Percentiles rank a stretch among this genome's conserved stretches.
These are phyloP conservation scores for Diglossa cyanea DNA, from an alignment of 2,797 vertebrate genomes.

Conservation along the genomic window DNA sequence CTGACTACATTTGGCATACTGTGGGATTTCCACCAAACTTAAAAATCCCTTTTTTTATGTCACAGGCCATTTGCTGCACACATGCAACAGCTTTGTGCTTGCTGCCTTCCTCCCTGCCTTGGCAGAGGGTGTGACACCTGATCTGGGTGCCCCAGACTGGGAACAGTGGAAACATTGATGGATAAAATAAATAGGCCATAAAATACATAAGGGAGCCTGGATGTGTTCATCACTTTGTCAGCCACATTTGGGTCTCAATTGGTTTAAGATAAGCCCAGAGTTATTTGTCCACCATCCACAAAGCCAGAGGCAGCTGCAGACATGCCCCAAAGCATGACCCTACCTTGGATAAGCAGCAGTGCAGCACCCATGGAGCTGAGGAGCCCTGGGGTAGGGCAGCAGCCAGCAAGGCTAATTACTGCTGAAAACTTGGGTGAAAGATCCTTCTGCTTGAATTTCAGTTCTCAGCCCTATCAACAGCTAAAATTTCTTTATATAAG, in stretches of 20 bases:
- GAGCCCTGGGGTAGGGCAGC: not conserved
- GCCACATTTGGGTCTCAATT: not conserved
- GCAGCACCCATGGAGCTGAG: not conserved
- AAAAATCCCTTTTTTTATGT: not conserved
- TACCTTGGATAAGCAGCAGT: not conserved
- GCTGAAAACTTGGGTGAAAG: not conserved
- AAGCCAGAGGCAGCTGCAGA: not conserved
- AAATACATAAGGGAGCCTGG: not conserved
- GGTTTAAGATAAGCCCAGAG: not conserved
- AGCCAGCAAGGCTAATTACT: not conserved
- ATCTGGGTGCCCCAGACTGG: not conserved
- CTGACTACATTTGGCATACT: fast-evolving
- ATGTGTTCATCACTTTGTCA: not conserved
- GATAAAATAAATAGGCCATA: not conserved
- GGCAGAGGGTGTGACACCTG: not conserved
- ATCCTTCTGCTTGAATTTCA: not conserved
- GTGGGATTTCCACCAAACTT: not conserved
- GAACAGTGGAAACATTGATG: not conserved
- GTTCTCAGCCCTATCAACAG: not conserved
- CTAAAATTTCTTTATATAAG: not conserved
- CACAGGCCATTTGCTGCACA: not conserved
- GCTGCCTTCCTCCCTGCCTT: not conserved
- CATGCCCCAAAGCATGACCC: not conserved
- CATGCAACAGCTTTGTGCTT: not conserved
- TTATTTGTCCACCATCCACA: not conserved